A percentile compares a stretch with the other conserved stretches of the same genome.
These are phyloP conservation scores for Manacus vitellinus DNA, from an alignment of 2,113 vertebrate species.

Conservation along the genomic window DNA sequence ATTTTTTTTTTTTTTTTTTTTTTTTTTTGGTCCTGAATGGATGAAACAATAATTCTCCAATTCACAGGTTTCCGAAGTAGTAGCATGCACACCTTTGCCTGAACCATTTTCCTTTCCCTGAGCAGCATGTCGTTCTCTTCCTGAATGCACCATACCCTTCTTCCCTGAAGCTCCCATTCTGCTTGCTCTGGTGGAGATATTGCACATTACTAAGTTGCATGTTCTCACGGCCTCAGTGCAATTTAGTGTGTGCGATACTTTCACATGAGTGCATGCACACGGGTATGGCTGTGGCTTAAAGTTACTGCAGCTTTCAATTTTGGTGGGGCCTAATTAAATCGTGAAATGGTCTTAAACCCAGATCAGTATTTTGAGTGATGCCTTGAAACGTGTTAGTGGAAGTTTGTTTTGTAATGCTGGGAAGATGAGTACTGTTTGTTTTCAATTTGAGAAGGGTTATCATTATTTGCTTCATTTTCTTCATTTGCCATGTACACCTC, in stretches of 20 bases:
- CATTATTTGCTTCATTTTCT: slow-evolving; percentile 63
- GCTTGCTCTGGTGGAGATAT: slow-evolving; percentile 87
- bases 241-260: slow-evolving; percentile 89
- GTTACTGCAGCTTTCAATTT: slow-evolving; percentile 64
- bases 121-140: slow-evolving; percentile 76
- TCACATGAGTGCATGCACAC: slow-evolving; percentile 88
- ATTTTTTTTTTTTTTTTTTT: background rate
- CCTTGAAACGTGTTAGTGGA: background rate
- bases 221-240: slow-evolving; percentile 85
- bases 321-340: background rate
- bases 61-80: slow-evolving; percentile 46
- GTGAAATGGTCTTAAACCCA: background rate
- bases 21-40: background rate
- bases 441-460: slow-evolving; percentile 53
- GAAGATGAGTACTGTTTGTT: slow-evolving; percentile 55
- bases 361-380: background rate
- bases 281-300: slow-evolving; percentile 80
- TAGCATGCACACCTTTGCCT: slow-evolving; percentile 73
- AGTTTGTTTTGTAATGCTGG: slow-evolving; percentile 23
- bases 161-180: slow-evolving; percentile 77
- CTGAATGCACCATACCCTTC: slow-evolving; percentile 77
- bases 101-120: slow-evolving; percentile 62
- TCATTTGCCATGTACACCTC: background rate
- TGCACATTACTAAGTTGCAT: slow-evolving; percentile 90
- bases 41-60: slow-evolving; percentile 1